These are phyloP conservation scores for Ypsolopha scabrella DNA, from an alignment of 2,888 invertebrate species.

Conservation along the genomic window DNA sequence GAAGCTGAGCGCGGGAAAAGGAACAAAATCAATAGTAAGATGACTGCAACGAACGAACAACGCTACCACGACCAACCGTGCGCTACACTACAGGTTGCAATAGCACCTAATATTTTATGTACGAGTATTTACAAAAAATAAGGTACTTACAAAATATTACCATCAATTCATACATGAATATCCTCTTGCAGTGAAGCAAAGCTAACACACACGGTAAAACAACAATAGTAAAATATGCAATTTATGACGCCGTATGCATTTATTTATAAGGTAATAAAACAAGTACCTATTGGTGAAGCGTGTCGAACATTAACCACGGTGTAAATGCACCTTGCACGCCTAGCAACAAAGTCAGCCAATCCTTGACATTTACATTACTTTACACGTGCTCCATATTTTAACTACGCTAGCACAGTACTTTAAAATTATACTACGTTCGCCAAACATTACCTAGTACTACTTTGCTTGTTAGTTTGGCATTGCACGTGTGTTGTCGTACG, in stretches of 20 bases:
- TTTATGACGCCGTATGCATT: background rate
- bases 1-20: constrained; percentile 26
- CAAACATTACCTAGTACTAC: too few species aligned
- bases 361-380: background rate
- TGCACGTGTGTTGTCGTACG: too few species aligned
- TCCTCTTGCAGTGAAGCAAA: background rate
- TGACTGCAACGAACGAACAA: constrained; percentile 20
- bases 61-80: too few species aligned
- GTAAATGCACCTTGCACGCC: constrained; percentile 11
- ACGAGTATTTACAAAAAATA: background rate
- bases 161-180: background rate
- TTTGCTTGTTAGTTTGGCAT: too few species aligned
- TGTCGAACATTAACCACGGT: background rate
- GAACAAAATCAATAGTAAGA: constrained; percentile 38
- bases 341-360: constrained; percentile 11
- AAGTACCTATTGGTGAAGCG: constrained; percentile 1
- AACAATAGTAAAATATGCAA: background rate
- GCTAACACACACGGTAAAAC: background rate
- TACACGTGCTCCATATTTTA: background rate
- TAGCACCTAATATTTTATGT: background rate
- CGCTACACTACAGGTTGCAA: too few species aligned
- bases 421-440: too few species aligned
- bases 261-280: constrained; percentile 5
- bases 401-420: background rate
- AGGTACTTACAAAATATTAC: background rate